A percentile compares a stretch with the other conserved stretches of the same genome.
Evolutionary conservation across 2,888 invertebrate genomes (phyloP).

Genomic region (Drosophila cracens): DNA sequence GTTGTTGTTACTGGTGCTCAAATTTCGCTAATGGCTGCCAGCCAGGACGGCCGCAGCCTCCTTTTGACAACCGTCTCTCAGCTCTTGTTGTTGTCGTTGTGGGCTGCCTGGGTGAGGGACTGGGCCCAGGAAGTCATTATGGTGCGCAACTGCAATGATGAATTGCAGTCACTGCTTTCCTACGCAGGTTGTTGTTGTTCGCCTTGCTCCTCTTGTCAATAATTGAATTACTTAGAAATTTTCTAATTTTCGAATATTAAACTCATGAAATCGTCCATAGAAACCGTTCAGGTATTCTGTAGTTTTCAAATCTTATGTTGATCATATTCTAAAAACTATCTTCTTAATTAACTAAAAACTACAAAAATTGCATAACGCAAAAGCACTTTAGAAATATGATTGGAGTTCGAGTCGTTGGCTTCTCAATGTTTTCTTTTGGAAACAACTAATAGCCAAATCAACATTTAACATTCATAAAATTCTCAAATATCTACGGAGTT

Average conservation of each 20-base stretch:
- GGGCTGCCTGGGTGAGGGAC: slow-evolving; percentile 41
- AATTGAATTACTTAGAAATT: slow-evolving; percentile 71
- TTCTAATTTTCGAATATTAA: slow-evolving; percentile 21
- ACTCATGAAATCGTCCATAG: not conserved
- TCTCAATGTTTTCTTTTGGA: too few species aligned
- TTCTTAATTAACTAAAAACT: too few species aligned
- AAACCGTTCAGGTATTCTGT: not conserved
- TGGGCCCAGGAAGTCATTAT: slow-evolving; percentile 77
- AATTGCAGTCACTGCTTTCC: slow-evolving; percentile 68
- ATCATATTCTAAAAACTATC: not conserved
- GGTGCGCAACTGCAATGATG: slow-evolving; percentile 79
- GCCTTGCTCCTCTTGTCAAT: slow-evolving; percentile 27
- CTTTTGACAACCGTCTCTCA: slow-evolving; percentile 24
- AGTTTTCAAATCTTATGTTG: not conserved
- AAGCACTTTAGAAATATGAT: not conserved
- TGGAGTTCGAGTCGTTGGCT: not conserved
- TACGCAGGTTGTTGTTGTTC: slow-evolving; percentile 9
- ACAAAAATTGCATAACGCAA: not conserved
- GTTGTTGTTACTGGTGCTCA: slow-evolving; percentile 62
- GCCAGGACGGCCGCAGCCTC: slow-evolving; percentile 64
- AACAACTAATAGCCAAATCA: not conserved
- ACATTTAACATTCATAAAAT: not conserved
- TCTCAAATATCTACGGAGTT: not conserved
- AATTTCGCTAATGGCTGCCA: slow-evolving; percentile 81
- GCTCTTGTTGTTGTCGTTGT: slow-evolving; percentile 18